These are phyloP conservation scores for Chaetodon trifascialis DNA, from an alignment of 2,113 vertebrate genomes.

Conservation along the genomic window DNA sequence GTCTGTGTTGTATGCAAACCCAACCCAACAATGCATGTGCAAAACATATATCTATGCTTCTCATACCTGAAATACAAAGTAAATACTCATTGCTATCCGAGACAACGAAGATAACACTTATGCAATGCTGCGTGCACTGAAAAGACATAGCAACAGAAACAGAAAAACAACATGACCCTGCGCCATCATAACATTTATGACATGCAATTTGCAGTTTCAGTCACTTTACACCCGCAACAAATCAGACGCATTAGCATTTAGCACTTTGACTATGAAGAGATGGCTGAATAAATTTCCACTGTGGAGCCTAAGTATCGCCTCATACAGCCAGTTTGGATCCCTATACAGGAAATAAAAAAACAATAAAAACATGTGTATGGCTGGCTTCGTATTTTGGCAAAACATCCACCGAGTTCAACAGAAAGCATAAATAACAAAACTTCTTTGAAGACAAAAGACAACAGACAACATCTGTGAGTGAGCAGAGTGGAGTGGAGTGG, in stretches of 20 bases:
- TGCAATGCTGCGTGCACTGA: conserved; percentile 26
- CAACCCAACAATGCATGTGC: conserved; percentile 1
- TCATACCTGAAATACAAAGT: conserved; percentile 7
- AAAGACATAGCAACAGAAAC: background rate
- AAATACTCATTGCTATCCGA: background rate
- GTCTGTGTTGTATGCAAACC: background rate
- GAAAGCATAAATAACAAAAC: conserved; percentile 30
- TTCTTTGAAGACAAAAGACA: background rate
- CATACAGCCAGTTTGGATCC: background rate
- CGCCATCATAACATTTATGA: background rate
- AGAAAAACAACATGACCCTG: conserved; percentile 3
- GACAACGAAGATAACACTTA: conserved; percentile 14
- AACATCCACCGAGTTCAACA: background rate
- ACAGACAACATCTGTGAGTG: background rate
- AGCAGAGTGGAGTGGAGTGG: background rate
- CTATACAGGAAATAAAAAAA: background rate
- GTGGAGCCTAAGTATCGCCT: background rate
- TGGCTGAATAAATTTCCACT: conserved; percentile 37
- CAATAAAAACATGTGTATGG: background rate
- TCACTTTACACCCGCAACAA: conserved; percentile 1
- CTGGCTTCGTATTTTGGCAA: conserved; percentile 30
- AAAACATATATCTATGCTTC: background rate
- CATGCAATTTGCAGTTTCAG: background rate
- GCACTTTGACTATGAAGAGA: conserved; percentile 12
- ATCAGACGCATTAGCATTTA: background rate